These are phyloP conservation scores for Cyprinella venusta DNA, from an alignment of 2,797 vertebrate genomes.

Conservation along the genomic window DNA sequence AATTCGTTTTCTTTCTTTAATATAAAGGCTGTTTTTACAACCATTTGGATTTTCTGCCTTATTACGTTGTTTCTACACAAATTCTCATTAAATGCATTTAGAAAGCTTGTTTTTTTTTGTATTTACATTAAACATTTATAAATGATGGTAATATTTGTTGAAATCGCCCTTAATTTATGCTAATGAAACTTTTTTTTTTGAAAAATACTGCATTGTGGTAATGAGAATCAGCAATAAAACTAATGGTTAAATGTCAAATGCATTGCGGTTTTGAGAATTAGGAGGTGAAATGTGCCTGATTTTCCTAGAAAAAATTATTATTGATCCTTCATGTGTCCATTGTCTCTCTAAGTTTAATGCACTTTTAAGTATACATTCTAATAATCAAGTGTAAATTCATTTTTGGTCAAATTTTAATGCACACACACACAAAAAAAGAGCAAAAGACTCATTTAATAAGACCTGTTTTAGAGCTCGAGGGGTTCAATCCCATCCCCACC, in stretches of 20 bases:
- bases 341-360: background rate
- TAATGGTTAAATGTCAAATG: background rate
- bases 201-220: background rate
- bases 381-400: background rate
- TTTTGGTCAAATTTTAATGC: background rate
- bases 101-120: background rate
- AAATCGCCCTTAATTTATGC: background rate
- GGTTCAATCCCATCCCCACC: constrained; percentile 5
- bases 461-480: background rate
- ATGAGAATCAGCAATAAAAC: background rate
- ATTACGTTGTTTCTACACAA: background rate
- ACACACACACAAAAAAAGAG: background rate
- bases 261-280: background rate
- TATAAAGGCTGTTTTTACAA: background rate
- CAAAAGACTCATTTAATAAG: background rate
- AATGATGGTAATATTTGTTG: background rate
- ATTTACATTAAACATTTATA: background rate
- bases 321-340: background rate
- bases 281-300: background rate
- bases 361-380: background rate
- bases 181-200: no score
- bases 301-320: background rate
- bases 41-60: background rate
- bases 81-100: no score
- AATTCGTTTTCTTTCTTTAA: background rate